A percentile compares a stretch with the other conserved stretches of the same genome.
phyloP scores from a whole-genome alignment of 2,888 invertebrate species.

The Euzetes globulus region DNA sequence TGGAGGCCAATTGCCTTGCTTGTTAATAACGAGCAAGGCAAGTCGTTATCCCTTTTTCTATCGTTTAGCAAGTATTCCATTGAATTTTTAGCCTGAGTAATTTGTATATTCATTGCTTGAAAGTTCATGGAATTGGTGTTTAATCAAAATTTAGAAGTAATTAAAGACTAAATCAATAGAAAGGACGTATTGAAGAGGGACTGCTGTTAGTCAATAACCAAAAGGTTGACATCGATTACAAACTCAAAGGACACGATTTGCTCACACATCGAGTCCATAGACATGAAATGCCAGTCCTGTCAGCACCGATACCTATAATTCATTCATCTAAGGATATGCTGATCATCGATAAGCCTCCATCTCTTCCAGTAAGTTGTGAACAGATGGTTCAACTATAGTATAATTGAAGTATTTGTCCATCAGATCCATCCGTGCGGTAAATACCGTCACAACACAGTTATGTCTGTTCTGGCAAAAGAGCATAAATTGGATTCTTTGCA shows the following conservation, averaged over 20 bases:
- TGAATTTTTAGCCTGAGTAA: too few relatives aligned
- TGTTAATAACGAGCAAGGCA: too few relatives aligned
- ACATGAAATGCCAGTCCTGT: slow-evolving; percentile 98
- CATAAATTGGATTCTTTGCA: slow-evolving; percentile 85
- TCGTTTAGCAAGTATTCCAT: too few relatives aligned
- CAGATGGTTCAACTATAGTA: not conserved
- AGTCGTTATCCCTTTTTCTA: too few relatives aligned
- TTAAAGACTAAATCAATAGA: slow-evolving; percentile 13
- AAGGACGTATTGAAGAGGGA: slow-evolving; percentile 38
- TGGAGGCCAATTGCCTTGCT: too few relatives aligned
- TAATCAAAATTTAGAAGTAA: too few relatives aligned
- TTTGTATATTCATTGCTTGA: not conserved
- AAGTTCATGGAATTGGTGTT: too few relatives aligned
- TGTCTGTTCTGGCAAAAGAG: slow-evolving; percentile 92
- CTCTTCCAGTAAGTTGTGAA: slow-evolving; percentile 77
- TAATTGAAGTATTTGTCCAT: slow-evolving; percentile 40
- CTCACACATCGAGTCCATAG: slow-evolving; percentile 90
- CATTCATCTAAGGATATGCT: slow-evolving; percentile 97
- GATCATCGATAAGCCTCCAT: slow-evolving; percentile 99
- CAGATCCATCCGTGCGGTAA: slow-evolving; percentile 98
- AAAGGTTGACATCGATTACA: slow-evolving; percentile 80
- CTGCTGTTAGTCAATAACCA: slow-evolving; percentile 47
- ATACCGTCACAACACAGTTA: slow-evolving; percentile 93
- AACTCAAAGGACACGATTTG: slow-evolving; percentile 83
- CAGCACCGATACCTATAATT: slow-evolving; percentile 88